Evolutionary conservation across 2,888 invertebrate genomes (phyloP), one percentile per base, ranked within the genome.

Genomic region (Metellina segmentata): DNA sequence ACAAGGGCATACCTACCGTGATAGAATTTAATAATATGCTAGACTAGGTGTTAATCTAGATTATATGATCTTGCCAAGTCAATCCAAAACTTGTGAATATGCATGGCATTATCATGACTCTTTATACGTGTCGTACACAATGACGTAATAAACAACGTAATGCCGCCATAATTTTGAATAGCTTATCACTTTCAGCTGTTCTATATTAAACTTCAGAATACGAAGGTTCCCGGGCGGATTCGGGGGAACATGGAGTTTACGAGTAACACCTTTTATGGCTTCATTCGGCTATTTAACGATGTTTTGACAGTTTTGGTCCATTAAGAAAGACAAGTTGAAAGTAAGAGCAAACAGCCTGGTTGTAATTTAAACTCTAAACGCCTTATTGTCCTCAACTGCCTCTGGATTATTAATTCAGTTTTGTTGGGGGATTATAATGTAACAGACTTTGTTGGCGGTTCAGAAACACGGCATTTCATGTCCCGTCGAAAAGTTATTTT

Each of bases 101-200:
- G 81, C 81, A 81, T 81, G 20, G 72, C 61, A 49, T 61, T 74
- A 81, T 81, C 52, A 72, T 13, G 51, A 13, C 53, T n/a, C 61
- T 79, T 74, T 20, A 81, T 61, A 61, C 72, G 81, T 61, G 9
- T 69, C 16, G 61, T 81, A 88, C 88, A 81, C 88, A 81, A 88
- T 79, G 81, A 71, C 70, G 88, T 81, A 81, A 88, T 81, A 88
- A 88, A 88, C 72, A 19, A n/a, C n/a, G 71, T 88, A 88, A 88
- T 88, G 88, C 72, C 48, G 74, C 48, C 81, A 81, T 88, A 81
- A 88, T 88, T 88, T 81, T 78, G 74, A 74, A 61, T 72, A 71
- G 81, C 88, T 88, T 74, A 88, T 88, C 81, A 79, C 70, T 52
- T 19, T 19, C 74, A 74, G 88, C 74, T 74, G 74, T 75, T 81